A percentile compares a stretch with the other conserved stretches of the same genome.
Conservation (phyloP, 1,140 invertebrate genomes). For the Drosophila repleta region DNA sequence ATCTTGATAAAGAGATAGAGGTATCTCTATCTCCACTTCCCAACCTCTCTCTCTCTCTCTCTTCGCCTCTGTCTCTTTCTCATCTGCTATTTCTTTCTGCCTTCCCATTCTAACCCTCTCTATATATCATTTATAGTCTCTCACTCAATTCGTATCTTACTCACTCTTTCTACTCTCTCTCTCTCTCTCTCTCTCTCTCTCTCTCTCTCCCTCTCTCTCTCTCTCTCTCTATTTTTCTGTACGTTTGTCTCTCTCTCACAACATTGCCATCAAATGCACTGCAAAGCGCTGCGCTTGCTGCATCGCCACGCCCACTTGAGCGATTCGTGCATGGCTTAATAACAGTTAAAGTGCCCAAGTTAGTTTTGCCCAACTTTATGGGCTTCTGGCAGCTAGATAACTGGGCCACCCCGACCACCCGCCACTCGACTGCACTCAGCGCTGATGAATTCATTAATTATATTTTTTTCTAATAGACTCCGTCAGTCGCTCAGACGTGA, state of each 20-base stretch:
- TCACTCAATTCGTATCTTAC: background rate
- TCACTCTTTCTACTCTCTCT: background rate
- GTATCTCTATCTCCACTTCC: no score
- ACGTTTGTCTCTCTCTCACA: no score
- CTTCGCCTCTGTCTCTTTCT: background rate
- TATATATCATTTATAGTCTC: background rate
- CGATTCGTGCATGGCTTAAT: constrained; percentile 16
- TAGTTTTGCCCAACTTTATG: constrained; percentile 33
- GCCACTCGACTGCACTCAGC: constrained; percentile 66
- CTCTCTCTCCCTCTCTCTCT: no score
- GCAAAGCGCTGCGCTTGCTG: background rate
- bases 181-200: no score
- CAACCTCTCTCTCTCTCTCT: background rate
- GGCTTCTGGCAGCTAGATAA: constrained; percentile 16
- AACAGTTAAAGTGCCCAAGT: constrained; percentile 28
- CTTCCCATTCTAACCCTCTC: background rate
- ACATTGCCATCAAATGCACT: background rate
- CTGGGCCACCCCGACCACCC: constrained; percentile 16
- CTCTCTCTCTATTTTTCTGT: no score
- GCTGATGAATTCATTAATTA: constrained; percentile 78
- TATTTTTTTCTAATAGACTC: constrained; percentile 59
- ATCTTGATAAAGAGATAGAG: no score
- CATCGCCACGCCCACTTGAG: constrained; percentile 4
- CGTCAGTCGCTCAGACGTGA: constrained; percentile 1
- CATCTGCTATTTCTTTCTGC: no score